Percentiles rank a stretch among this genome's conserved stretches.
Evolutionary conservation across 1,140 invertebrate species (phyloP).

Genomic region (Penaeus japonicus): DNA sequence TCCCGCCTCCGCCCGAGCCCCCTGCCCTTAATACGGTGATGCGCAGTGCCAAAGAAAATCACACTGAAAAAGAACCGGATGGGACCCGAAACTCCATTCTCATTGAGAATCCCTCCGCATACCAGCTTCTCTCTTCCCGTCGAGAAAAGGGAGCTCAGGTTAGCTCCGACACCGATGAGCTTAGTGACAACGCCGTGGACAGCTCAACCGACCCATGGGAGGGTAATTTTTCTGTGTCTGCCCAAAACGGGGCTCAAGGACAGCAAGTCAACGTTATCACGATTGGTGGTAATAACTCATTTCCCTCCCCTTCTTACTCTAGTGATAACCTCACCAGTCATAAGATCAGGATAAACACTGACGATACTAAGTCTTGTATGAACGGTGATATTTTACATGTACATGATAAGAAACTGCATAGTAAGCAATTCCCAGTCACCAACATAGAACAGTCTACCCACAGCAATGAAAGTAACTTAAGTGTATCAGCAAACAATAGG

Average conservation of each 20-base stretch:
- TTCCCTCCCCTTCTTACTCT: not conserved
- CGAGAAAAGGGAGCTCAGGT: not conserved
- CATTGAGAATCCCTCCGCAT: conserved; percentile 28
- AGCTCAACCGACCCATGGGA: conserved; percentile 21
- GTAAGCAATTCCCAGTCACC: not conserved
- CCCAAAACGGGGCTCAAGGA: not conserved
- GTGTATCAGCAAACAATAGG: too few relatives aligned
- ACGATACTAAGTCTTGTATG: not conserved
- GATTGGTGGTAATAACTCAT: conserved; percentile 20
- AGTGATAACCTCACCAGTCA: not conserved
- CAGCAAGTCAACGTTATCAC: conserved; percentile 47
- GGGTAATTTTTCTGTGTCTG: not conserved
- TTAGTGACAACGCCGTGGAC: conserved; percentile 58
- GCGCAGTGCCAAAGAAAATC: conserved; percentile 41
- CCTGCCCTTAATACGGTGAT: not conserved
- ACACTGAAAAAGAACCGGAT: not conserved
- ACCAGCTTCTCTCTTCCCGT: conserved; percentile 33
- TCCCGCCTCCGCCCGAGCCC: not conserved
- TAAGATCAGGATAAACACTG: conserved; percentile 28
- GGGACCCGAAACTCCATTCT: conserved; percentile 38
- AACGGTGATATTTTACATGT: not conserved
- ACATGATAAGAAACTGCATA: not conserved
- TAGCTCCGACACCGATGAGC: conserved; percentile 54
- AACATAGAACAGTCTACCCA: too few relatives aligned
- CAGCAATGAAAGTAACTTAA: too few relatives aligned